Evolutionary conservation across 2,888 invertebrate species (phyloP).

Genomic region (Sthenelais limicola): DNA sequence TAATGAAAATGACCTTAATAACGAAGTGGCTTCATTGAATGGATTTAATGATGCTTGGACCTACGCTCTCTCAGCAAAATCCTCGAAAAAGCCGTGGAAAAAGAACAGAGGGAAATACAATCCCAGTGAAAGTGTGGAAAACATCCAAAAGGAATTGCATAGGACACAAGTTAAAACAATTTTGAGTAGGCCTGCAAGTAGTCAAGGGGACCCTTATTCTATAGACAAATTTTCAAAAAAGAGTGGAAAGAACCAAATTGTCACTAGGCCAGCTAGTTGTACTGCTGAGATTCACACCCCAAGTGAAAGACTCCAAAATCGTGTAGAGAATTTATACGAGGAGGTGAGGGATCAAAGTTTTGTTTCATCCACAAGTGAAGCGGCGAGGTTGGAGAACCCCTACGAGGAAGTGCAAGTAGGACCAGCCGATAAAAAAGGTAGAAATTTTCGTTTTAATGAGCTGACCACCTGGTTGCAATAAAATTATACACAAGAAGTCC

Average conservation of each 20-base stretch:
- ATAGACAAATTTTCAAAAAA: not conserved
- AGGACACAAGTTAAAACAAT: not conserved
- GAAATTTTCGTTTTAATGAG: too few species aligned
- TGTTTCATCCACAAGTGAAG: too few species aligned
- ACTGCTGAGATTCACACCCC: slow-evolving; percentile 5
- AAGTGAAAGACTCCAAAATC: not conserved
- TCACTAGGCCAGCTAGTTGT: slow-evolving; percentile 22
- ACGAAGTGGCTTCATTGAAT: slow-evolving; percentile 19
- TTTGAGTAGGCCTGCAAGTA: slow-evolving; percentile 2
- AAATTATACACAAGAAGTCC: too few species aligned
- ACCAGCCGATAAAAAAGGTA: too few species aligned
- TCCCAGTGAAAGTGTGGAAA: slow-evolving; percentile 5
- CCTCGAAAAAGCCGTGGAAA: slow-evolving; percentile 41
- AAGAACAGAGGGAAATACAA: slow-evolving; percentile 24
- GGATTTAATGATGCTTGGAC: slow-evolving; percentile 33
- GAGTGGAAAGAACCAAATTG: not conserved
- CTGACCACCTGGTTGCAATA: too few species aligned
- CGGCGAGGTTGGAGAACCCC: not conserved
- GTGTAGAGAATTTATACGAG: not conserved
- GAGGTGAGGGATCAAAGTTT: not conserved
- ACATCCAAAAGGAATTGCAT: slow-evolving; percentile 1
- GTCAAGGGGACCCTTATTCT: not conserved
- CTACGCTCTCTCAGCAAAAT: slow-evolving; percentile 10
- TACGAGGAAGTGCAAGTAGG: not conserved
- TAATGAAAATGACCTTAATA: slow-evolving; percentile 1